These are phyloP conservation scores for Motacilla tschutschensis DNA, from an alignment of 2,113 vertebrate species.

Conservation along the genomic window DNA sequence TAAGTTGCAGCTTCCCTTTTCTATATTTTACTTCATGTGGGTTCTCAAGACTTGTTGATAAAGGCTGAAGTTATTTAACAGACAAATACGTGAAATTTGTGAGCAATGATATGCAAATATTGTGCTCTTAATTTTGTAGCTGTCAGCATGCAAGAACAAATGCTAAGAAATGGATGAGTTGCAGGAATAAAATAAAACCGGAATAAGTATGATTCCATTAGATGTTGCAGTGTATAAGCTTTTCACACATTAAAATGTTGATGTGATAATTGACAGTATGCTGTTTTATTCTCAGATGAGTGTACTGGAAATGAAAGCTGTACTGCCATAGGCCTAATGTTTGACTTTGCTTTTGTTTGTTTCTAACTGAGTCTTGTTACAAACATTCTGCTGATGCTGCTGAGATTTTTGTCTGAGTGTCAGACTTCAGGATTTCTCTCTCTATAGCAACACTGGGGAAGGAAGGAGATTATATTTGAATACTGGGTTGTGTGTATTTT, in stretches of 20 bases:
- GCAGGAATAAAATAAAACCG: neutral
- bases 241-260: neutral
- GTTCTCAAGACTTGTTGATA: neutral
- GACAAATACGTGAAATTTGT: neutral
- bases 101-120: neutral
- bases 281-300: neutral
- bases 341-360: neutral
- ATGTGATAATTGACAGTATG: neutral
- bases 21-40: neutral
- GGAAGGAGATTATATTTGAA: neutral
- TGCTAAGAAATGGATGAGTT: neutral
- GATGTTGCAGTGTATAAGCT: neutral
- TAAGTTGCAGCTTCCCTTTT: slow-evolving; percentile 3
- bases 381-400: neutral
- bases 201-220: neutral
- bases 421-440: neutral
- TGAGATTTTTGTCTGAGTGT: neutral
- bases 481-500: neutral
- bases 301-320: neutral
- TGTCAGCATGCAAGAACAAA: neutral
- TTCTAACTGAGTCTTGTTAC: neutral
- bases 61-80: neutral
- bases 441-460: neutral
- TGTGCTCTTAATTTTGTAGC: neutral
- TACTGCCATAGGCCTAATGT: neutral